Percentiles rank a stretch among this genome's conserved stretches.
Conservation (phyloP, 2,113 vertebrate genomes). For the Cinclus mexicanus region DNA sequence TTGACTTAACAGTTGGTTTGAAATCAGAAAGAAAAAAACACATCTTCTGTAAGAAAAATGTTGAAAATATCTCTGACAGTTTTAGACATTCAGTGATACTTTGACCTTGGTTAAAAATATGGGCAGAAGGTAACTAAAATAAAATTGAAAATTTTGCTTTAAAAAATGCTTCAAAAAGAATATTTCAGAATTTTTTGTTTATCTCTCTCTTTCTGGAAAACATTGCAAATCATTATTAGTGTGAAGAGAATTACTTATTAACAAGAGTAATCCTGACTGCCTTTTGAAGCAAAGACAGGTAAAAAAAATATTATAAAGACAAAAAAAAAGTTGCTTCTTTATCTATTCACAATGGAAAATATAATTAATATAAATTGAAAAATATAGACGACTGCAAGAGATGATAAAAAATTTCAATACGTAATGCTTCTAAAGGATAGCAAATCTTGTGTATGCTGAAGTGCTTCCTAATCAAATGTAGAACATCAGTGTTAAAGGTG, state of each 20-base stretch:
- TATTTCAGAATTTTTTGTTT: not conserved
- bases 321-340: not conserved
- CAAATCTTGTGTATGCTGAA: not conserved
- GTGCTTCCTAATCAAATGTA: not conserved
- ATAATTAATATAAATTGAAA: not conserved
- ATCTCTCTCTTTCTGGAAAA: not conserved
- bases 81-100: not conserved
- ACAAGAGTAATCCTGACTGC: not conserved
- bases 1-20: not conserved
- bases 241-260: not conserved
- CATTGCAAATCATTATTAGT: not conserved
- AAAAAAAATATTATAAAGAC: not conserved
- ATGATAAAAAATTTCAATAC: not conserved
- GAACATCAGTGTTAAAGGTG: not conserved
- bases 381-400: not conserved
- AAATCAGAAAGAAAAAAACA: not conserved
- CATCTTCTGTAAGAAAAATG: not conserved
- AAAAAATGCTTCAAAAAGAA: not conserved
- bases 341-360: not conserved
- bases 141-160: not conserved
- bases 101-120: not conserved
- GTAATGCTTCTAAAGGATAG: not conserved
- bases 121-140: not conserved
- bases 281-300: not conserved
- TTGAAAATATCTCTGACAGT: not conserved